phyloP scores from a whole-genome alignment of 2,888 invertebrate species.

The Campoletis raptor region DNA sequence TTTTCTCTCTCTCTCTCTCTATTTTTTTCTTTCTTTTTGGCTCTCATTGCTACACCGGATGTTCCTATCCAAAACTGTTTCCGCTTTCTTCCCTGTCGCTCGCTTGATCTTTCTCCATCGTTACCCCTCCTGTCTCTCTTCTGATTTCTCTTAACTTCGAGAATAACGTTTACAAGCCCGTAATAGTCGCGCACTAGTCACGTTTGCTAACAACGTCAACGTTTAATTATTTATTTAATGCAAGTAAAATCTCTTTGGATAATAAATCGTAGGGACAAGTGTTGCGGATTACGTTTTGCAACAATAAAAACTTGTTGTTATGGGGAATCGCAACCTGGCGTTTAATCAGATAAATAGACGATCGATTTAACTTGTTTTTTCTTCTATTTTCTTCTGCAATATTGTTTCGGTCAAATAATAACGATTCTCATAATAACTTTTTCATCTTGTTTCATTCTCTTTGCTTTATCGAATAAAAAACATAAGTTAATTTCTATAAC shows the following conservation, averaged over 20 bases:
- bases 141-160: background rate
- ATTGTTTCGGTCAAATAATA: background rate
- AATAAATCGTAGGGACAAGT: background rate
- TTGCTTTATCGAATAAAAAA: background rate
- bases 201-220: conserved; percentile 24
- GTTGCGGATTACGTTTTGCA: background rate
- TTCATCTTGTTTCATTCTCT: background rate
- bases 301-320: background rate
- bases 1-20: conserved; percentile 15
- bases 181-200: conserved; percentile 30
- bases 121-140: background rate
- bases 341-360: too few relatives aligned
- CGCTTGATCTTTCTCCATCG: background rate
- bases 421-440: background rate
- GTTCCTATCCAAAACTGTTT: conserved; percentile 48
- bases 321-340: too few relatives aligned
- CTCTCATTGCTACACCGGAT: conserved; percentile 40
- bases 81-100: conserved; percentile 27
- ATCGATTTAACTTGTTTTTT: background rate
- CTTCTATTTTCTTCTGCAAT: background rate
- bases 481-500: background rate
- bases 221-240: conserved; percentile 22
- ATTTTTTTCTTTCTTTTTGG: conserved; percentile 40
- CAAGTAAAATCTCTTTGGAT: background rate
- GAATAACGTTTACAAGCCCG: background rate